Base-by-base conservation (phyloP, 2,797 vertebrate species). In the Bucorvus abyssinicus region DNA sequence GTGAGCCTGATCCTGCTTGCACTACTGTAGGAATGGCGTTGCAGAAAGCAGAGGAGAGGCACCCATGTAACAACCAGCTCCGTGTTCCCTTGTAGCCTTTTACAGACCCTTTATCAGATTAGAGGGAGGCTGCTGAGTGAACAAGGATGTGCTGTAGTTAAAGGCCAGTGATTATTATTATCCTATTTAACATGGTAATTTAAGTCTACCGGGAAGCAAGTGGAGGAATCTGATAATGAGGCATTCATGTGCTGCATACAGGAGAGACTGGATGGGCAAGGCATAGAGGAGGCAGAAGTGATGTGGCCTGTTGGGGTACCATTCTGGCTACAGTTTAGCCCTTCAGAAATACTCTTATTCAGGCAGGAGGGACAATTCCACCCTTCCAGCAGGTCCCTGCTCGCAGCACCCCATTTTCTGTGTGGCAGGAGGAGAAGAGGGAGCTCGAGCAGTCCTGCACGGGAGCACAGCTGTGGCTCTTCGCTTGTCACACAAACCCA, bases 171-270 rank as follows among this genome's bases (percentile, higher is more conserved):
- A 92, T 96, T 95, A 89, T 92, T 91, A 92, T 93, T 94, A 94
- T 92, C 87, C 91, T 95, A 65, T 95, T 97, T 96, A 93, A 87
- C 84, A 75, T 87, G 90, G 38, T 93, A 95, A 89, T 95, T 95
- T 92, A 75, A 80, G 78, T 92, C 87, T 87, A 78, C 71, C 0
- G 1, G 79, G 94, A 94, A 86, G 73, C 14, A 3, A 71, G 92
- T 69, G 47, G 75, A 83, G 45, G 92, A 91, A 78, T 95, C 56
- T 91, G 87, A 85, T 93, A 93, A 95, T 89, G 84, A 95, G 69
- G 38, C 60, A 5, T 89, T 92, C 53, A 61, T 89, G 56, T 84
- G 86, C 90, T 87, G 86, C 81, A 22, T 52, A 7, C 49, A 40
- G 76, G 92, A 67, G 64, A 87, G 94, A 45, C 40, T 0, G 1